Percentiles rank a stretch among this genome's conserved stretches.
Conservation (phyloP, 2,797 vertebrate species). For the Luscinia megarhynchos region DNA sequence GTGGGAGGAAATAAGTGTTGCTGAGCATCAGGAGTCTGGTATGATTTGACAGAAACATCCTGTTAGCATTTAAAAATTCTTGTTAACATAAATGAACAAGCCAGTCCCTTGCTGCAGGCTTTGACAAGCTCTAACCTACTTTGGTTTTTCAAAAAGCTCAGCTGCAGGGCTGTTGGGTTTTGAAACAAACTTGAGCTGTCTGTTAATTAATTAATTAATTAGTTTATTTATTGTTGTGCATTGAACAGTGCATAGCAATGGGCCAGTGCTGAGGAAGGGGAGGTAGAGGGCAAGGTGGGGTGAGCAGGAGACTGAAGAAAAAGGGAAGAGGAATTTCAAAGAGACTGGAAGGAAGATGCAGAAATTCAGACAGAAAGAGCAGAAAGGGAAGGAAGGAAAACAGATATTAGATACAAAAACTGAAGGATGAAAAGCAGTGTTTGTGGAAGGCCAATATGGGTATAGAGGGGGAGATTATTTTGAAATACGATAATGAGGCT, state of each 20-base stretch:
- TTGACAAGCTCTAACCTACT: conserved; percentile 30
- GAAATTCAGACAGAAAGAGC: background rate
- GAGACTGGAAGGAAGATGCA: background rate
- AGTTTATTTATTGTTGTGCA: background rate
- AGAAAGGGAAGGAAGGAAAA: background rate
- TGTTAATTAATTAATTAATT: background rate
- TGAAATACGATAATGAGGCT: background rate
- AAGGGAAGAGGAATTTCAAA: background rate
- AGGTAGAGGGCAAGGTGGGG: background rate
- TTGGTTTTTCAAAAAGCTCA: conserved; percentile 14
- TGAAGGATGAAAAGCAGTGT: background rate
- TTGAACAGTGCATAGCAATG: background rate
- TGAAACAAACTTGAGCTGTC: background rate
- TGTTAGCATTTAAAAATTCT: conserved; percentile 14
- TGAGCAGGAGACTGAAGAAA: background rate
- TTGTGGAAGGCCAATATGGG: background rate
- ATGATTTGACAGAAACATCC: conserved; percentile 22
- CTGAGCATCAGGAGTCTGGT: background rate
- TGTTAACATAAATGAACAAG: conserved; percentile 27
- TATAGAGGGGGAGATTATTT: background rate
- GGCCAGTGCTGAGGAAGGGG: background rate
- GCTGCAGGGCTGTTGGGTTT: background rate
- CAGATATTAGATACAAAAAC: background rate
- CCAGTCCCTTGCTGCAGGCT: background rate
- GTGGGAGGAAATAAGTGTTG: background rate